Base-by-base conservation (phyloP, 2,797 vertebrate species). In the Telmatherina bonti region DNA sequence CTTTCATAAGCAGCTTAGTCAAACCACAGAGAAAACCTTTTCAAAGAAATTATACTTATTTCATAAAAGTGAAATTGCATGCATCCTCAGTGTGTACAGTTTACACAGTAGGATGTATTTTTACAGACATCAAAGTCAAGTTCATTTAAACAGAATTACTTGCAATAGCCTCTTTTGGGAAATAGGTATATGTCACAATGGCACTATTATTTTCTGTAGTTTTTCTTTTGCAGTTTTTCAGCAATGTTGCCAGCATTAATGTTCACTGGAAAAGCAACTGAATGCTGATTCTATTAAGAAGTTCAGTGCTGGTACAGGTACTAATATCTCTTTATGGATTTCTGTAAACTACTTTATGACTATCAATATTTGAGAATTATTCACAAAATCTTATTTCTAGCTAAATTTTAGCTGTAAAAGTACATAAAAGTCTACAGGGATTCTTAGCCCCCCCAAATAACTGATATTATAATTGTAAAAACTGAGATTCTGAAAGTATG, bases 81-180 rank as follows among this genome's bases (percentile, higher is more conserved):
- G 18, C 3, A 45, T n/a, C 43, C 7, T 45, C 8, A n/a, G 7
- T n/a, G 7, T 47, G 8, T 7, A 22, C 45, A 22, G 45, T 13
- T 22, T 11, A 15, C 9, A 47, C n/a, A n/a, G 20, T 7, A n/a
- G 20, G 22, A 45, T 45, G 41, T 41, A 7, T 45, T 45, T 7
- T 20, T 5, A 36, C 7, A 45, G 2, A n/a, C 45, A 10, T 47
- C 20, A 65, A 78, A 86, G 85, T 90, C 79, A 89, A 84, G 83
- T 90, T 92, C 61, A 91, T 89, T 88, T 83, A 76, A 88, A 87
- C 86, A 74, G 85, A 88, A 92, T 92, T 88, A 89, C 79, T 83
- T 86, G 79, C 62, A 76, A 68, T 59, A 79, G 38, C 74, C 61
- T 38, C 49, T 41, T 74, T 76, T 72, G 64, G 87, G 55, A 77